A percentile compares a stretch with the other conserved stretches of the same genome.
Evolutionary conservation across 2,797 vertebrate genomes (phyloP).

Genomic region (Oreochromis grahami): DNA sequence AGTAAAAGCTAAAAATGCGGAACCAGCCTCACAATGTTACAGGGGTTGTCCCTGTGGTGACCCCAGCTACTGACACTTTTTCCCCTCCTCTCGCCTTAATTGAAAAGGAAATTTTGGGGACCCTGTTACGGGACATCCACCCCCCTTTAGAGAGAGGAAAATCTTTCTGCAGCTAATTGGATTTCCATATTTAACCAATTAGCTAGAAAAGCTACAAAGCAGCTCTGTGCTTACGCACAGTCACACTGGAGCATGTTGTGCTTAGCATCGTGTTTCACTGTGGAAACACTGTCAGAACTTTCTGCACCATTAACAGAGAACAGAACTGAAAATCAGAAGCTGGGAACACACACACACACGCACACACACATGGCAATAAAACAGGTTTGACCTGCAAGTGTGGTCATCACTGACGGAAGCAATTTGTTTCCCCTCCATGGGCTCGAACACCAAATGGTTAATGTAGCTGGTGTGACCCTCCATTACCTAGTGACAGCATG

Average conservation of each 20-base stretch:
- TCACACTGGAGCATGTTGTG: constrained; percentile 70
- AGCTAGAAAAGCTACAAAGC: constrained; percentile 68
- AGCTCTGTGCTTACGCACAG: constrained; percentile 67
- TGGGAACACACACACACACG: constrained; percentile 24
- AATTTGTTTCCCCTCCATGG: constrained; percentile 89
- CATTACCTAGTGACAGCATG: constrained; percentile 76
- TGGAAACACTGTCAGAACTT: constrained; percentile 75
- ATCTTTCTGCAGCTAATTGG: constrained; percentile 68
- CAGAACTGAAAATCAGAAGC: constrained; percentile 71
- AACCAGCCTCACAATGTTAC: constrained; percentile 1
- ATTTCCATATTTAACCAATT: constrained; percentile 82
- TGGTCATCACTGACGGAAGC: constrained; percentile 98
- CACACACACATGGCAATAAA: constrained; percentile 29
- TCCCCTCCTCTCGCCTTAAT: constrained; percentile 51
- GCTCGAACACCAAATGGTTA: constrained; percentile 94
- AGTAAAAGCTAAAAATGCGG: background rate
- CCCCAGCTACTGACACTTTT: constrained; percentile 55
- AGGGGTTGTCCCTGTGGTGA: constrained; percentile 52
- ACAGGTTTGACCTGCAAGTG: constrained; percentile 88
- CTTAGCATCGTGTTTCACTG: constrained; percentile 74
- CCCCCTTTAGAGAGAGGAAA: constrained; percentile 41
- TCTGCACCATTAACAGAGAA: constrained; percentile 82
- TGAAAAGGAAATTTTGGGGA: constrained; percentile 61
- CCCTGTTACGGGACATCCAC: constrained; percentile 39
- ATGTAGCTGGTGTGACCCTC: constrained; percentile 92